Percentiles rank a stretch among this genome's conserved stretches.
These are phyloP conservation scores for Eilema sororculum DNA, from an alignment of 2,888 invertebrate genomes.

Conservation along the genomic window DNA sequence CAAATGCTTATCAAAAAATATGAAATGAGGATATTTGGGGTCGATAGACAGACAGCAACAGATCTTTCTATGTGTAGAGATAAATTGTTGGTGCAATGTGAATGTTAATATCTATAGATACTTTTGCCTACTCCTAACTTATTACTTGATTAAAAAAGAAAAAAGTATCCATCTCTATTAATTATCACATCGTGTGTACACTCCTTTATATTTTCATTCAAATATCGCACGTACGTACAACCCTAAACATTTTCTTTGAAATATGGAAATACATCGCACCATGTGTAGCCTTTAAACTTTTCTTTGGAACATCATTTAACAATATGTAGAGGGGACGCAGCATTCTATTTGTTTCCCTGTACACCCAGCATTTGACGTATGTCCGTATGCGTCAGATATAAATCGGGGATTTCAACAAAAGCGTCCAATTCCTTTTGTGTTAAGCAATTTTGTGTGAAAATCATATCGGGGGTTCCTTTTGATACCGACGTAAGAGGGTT, in stretches of 20 bases:
- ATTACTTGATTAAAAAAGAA: background rate
- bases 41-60: no score
- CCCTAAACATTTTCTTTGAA: background rate
- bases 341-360: slow-evolving; percentile 21
- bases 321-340: slow-evolving; percentile 13
- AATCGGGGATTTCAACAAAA: slow-evolving; percentile 52
- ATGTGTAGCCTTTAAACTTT: background rate
- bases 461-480: slow-evolving; percentile 63
- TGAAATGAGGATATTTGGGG: no score
- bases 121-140: background rate
- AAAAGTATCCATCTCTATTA: no score
- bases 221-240: no score
- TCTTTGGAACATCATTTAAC: background rate
- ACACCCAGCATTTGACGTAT: slow-evolving; percentile 17
- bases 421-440: slow-evolving; percentile 60
- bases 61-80: no score
- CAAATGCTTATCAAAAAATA: no score
- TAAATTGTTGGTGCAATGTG: no score
- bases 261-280: background rate
- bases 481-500: slow-evolving; percentile 64
- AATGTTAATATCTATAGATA: no score
- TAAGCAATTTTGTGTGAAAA: slow-evolving; percentile 65
- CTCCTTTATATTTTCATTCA: background rate
- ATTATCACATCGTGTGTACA: background rate
- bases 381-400: slow-evolving; percentile 48